phyloP scores from a whole-genome alignment of 1,140 invertebrate species.

The Stratiolaelaps scimitus region DNA sequence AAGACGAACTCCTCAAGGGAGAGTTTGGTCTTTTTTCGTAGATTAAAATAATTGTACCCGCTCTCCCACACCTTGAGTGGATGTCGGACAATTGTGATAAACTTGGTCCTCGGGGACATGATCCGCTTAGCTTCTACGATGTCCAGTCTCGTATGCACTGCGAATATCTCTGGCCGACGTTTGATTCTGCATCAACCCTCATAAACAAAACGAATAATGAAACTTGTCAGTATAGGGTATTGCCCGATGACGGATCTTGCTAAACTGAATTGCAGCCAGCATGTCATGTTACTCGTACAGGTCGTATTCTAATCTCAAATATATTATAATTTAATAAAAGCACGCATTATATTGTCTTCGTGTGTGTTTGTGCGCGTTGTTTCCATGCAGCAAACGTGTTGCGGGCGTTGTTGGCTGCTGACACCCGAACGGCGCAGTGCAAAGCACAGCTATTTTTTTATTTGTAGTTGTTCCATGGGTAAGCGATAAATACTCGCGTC shows the following conservation, averaged over 20 bases:
- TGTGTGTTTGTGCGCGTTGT: too few species aligned
- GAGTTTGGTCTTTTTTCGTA: not conserved
- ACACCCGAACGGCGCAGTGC: too few species aligned
- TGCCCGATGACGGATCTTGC: too few species aligned
- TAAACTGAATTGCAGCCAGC: too few species aligned
- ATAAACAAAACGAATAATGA: too few species aligned
- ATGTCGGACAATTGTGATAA: conserved; percentile 16
- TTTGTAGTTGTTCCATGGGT: too few species aligned
- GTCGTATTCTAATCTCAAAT: not conserved
- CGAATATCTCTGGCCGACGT: conserved; percentile 10
- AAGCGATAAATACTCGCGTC: too few species aligned
- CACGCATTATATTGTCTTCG: too few species aligned
- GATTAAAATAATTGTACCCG: conserved; percentile 6
- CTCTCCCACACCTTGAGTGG: not conserved
- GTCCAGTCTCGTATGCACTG: not conserved
- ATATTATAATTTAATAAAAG: not conserved
- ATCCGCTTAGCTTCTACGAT: not conserved
- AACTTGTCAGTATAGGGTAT: too few species aligned
- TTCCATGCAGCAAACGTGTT: too few species aligned
- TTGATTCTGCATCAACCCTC: not conserved
- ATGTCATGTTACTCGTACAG: not conserved
- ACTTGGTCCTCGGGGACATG: conserved; percentile 2
- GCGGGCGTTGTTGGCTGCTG: too few species aligned
- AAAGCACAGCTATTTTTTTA: too few species aligned
- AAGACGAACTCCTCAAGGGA: not conserved